phyloP scores from a whole-genome alignment of 2,113 vertebrate genomes.

The Phrynosoma blainvillii region DNA sequence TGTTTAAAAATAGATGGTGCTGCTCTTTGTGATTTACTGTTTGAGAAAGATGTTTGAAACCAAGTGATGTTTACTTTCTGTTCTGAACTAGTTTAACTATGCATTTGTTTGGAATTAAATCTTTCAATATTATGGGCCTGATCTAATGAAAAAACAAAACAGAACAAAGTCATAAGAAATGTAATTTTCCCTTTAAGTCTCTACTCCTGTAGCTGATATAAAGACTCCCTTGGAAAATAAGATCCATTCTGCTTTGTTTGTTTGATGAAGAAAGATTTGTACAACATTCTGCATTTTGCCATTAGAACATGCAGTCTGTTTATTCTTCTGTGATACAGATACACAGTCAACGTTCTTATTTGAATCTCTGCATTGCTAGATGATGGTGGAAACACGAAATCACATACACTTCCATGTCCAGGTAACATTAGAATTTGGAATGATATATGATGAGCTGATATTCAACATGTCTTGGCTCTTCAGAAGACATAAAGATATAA shows the following conservation, averaged over 20 bases:
- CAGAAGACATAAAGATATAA: not conserved
- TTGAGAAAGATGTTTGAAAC: not conserved
- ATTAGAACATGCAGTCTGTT: not conserved
- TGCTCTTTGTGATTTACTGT: not conserved
- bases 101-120: not conserved
- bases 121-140: not conserved
- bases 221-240: not conserved
- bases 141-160: not conserved
- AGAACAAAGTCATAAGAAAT: no score
- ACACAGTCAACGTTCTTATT: not conserved
- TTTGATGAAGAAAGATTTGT: not conserved
- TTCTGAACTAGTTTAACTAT: not conserved
- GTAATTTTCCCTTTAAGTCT: not conserved
- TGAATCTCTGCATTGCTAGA: not conserved
- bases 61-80: not conserved
- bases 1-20: not conserved
- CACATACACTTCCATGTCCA: not conserved
- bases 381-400: not conserved
- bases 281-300: not conserved
- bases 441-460: not conserved
- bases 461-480: not conserved
- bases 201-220: not conserved
- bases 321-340: not conserved
- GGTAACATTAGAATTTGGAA: not conserved
- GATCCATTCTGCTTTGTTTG: not conserved